phyloP scores from a whole-genome alignment of 2,888 invertebrate genomes.

The Mactromeris polynyma region DNA sequence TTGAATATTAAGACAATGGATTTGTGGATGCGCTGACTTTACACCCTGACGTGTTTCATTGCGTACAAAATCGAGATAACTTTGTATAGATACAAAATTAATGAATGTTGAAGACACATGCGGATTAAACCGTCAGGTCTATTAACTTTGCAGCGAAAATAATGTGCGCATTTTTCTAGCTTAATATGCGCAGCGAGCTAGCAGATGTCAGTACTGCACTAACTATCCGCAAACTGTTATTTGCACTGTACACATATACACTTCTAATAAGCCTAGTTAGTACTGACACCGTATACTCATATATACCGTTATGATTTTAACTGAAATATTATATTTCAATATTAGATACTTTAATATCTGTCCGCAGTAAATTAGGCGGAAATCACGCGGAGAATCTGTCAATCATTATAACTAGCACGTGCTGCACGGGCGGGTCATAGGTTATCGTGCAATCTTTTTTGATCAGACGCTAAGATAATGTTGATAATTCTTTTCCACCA shows the following conservation, averaged over 20 bases:
- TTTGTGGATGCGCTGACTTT: no score
- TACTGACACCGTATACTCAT: neutral
- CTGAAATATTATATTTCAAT: constrained; percentile 5
- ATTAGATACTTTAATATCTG: neutral
- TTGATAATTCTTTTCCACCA: neutral
- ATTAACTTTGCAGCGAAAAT: no score
- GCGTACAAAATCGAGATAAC: no score
- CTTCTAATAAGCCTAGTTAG: neutral
- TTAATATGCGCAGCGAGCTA: no score
- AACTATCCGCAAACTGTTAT: neutral
- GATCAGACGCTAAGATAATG: neutral
- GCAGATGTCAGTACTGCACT: neutral
- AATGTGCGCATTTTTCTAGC: no score
- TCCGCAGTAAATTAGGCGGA: constrained; percentile 3
- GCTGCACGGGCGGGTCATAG: neutral
- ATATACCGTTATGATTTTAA: neutral
- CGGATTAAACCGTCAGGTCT: no score
- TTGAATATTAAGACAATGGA: no score
- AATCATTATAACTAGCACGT: neutral
- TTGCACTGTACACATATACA: neutral
- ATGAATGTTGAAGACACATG: no score
- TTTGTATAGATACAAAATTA: no score
- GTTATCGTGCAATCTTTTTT: constrained; percentile 1
- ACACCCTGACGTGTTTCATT: no score
- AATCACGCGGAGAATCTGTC: neutral